Percentiles rank a stretch among this genome's conserved stretches.
phyloP scores from a whole-genome alignment of 2,888 invertebrate species.

The Scaptomyza tumidula region DNA sequence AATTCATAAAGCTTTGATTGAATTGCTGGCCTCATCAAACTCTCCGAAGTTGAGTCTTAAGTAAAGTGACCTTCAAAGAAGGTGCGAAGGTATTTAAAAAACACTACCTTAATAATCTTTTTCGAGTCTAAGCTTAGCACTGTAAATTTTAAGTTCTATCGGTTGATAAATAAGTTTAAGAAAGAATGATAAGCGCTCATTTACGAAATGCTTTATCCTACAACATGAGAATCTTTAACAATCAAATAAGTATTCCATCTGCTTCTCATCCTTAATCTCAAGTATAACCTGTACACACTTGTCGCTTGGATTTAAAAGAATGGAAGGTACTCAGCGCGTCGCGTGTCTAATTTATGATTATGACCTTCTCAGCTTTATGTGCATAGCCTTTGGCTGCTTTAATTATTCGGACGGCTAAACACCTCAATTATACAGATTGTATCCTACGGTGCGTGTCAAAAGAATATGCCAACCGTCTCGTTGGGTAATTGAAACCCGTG shows the following conservation, averaged over 20 bases:
- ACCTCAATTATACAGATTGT: constrained; percentile 76
- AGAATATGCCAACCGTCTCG: constrained; percentile 35
- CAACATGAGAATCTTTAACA: background rate
- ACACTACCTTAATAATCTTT: no score
- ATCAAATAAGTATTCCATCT: background rate
- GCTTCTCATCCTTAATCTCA: constrained; percentile 13
- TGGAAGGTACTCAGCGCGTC: constrained; percentile 45
- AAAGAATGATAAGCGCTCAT: no score
- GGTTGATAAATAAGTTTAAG: no score
- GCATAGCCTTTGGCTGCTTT: constrained; percentile 41
- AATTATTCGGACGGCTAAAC: constrained; percentile 74
- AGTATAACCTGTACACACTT: constrained; percentile 31
- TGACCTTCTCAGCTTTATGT: constrained; percentile 61
- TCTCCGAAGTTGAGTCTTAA: no score
- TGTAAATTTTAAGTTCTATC: background rate
- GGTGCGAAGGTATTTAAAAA: no score
- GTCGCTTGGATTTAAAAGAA: constrained; percentile 21
- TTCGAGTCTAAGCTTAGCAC: no score
- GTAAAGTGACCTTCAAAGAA: no score
- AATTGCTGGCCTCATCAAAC: background rate
- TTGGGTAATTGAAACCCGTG: constrained; percentile 48
- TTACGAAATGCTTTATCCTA: no score
- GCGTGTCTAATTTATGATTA: constrained; percentile 75
- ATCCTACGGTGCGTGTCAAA: constrained; percentile 60
- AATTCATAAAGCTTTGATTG: no score